Evolutionary conservation across 2,797 vertebrate genomes (phyloP), one percentile per base, ranked within the genome.

Genomic region (Poliocrania exsul): DNA sequence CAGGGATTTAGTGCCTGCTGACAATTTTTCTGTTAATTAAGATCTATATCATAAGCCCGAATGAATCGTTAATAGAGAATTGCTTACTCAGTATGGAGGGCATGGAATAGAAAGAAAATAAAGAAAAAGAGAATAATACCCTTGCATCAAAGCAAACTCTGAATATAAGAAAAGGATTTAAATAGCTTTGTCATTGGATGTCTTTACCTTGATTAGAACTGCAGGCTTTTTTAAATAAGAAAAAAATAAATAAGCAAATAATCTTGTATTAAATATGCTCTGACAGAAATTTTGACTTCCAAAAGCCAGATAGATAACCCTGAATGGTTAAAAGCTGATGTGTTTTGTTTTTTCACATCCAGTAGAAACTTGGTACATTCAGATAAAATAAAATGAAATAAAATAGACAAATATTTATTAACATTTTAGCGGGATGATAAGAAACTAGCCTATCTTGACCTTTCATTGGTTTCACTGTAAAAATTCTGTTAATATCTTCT

Each of bases 21-120:
- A 81, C 86, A 81, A 42, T 83, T 91, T 88, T 91, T 71, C 40
- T 90, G 42, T 78, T 96, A 96, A 96, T 95, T 96, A 91, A 95
- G 93, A 95, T 95, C 44, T 26, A 38, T 84, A 86, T 92, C 91
- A 42, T 81, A 90, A 94, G 42, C 50, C 42, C 3, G 31, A 89
- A 66, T 57, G 67, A 73, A 74, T 69, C 61, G 21, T 70, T 91
- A 80, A 37, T 29, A 82, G 42, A 71, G 37, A 91, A 66, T 11
- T 93, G 71, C 81, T 92, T 89, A n/a, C 25, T 73, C 56, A 53
- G 16, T 61, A 16, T 40, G 6, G 6, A 80, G 9, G 10, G 53
- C 2, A n/a, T 11, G 66, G 72, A 84, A 58, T 6, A 21, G 12
- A 90, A 78, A 82, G 17, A 62, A 75, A 13, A 80, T 13, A 69